phyloP scores from a whole-genome alignment of 1,140 invertebrate genomes.

The Ridgeia piscesae region DNA sequence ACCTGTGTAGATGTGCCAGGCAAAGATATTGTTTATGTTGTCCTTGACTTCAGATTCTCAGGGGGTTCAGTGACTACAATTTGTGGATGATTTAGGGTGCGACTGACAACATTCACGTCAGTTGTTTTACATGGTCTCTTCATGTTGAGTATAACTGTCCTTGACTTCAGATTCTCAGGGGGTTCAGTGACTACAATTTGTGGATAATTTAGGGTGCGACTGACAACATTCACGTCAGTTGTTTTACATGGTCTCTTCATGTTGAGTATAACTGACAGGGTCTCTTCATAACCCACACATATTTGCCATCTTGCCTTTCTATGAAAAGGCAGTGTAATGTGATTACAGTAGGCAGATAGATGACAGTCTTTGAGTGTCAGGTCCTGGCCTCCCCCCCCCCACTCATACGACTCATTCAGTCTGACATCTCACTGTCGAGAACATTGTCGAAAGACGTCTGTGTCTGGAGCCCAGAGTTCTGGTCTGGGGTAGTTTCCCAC shows the following conservation, averaged over 20 bases:
- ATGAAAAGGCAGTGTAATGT: not conserved
- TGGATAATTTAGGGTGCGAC: not conserved
- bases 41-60: not conserved
- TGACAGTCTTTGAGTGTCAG: not conserved
- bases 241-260: not conserved
- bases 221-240: not conserved
- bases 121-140: not conserved
- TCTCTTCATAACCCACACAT: not conserved
- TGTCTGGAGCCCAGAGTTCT: too few species aligned
- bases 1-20: not conserved
- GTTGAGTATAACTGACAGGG: not conserved
- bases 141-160: not conserved
- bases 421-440: too few species aligned
- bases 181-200: not conserved
- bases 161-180: not conserved
- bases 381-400: too few species aligned
- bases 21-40: not conserved
- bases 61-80: not conserved
- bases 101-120: not conserved
- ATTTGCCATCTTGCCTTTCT: not conserved
- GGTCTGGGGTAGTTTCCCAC: not conserved
- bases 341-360: not conserved
- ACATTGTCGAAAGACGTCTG: not conserved
- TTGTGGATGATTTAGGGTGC: not conserved
- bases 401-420: not conserved